A percentile compares a stretch with the other conserved stretches of the same genome.
These are phyloP conservation scores for Argyra leucocephala DNA, from an alignment of 2,888 invertebrate species.

Conservation along the genomic window DNA sequence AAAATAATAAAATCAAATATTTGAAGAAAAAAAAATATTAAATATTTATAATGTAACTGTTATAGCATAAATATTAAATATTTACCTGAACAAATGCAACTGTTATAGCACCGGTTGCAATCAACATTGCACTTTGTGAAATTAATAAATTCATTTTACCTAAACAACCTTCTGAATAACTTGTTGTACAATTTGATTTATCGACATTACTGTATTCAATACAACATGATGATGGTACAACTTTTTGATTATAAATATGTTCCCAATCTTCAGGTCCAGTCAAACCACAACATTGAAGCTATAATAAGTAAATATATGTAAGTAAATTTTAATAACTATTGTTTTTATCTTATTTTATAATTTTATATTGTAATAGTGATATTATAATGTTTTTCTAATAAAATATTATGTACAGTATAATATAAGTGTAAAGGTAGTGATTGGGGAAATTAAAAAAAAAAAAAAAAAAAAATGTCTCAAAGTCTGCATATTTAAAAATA, in stretches of 20 bases:
- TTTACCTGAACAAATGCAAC: constrained; percentile 68
- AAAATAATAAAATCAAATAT: constrained; percentile 12
- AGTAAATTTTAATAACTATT: too few species aligned
- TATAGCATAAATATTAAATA: constrained; percentile 45
- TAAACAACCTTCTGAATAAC: constrained; percentile 50
- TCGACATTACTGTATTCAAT: constrained; percentile 31
- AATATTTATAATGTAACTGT: constrained; percentile 50
- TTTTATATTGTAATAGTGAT: too few species aligned
- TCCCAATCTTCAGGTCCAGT: constrained; percentile 52
- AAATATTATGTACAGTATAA: not conserved
- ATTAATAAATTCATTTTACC: constrained; percentile 52
- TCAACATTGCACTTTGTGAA: constrained; percentile 59
- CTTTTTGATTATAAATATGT: constrained; percentile 16
- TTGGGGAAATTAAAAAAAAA: too few species aligned
- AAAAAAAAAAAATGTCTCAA: too few species aligned
- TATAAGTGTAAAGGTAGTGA: not conserved
- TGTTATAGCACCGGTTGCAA: constrained; percentile 68
- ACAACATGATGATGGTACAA: constrained; percentile 53
- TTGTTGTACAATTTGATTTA: constrained; percentile 30
- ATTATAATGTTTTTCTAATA: too few species aligned
- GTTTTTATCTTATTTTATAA: too few species aligned
- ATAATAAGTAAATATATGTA: too few species aligned
- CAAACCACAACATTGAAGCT: constrained; percentile 63
- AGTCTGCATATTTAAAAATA: too few species aligned
- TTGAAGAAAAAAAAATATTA: too few species aligned